phyloP scores from a whole-genome alignment of 2,113 vertebrate genomes.

The Forbesichthys agassizii region DNA sequence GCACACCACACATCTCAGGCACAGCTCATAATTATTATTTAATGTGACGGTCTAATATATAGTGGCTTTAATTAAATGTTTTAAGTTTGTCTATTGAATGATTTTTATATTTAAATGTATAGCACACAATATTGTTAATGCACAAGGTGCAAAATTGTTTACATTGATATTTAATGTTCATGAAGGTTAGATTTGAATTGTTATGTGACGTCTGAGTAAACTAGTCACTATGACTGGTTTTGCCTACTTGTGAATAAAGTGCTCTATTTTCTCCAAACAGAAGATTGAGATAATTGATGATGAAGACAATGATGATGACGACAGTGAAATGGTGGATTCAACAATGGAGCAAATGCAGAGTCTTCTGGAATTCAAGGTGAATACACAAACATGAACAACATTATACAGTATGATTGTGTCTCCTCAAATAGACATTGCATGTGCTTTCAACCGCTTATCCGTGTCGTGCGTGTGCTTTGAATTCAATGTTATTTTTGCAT shows the following conservation, averaged over 20 bases:
- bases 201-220: background rate
- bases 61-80: no score
- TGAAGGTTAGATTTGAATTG: background rate
- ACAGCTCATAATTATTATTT: no score
- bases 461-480: background rate
- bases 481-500: background rate
- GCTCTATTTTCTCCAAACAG: conserved; percentile 70
- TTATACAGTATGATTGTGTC: background rate
- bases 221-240: background rate
- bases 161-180: no score
- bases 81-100: no score
- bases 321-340: conserved; percentile 83
- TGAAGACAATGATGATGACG: conserved; percentile 77
- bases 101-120: no score
- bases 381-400: background rate
- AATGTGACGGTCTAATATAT: no score
- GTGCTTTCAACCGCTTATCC: background rate
- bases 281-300: conserved; percentile 93
- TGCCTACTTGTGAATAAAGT: background rate
- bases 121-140: no score
- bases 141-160: background rate
- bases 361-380: conserved; percentile 93
- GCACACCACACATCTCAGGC: no score
- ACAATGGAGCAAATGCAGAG: conserved; percentile 92
- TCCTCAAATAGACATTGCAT: background rate